These are phyloP conservation scores for Scolopax rusticola DNA, from an alignment of 2,797 vertebrate species.

Conservation along the genomic window DNA sequence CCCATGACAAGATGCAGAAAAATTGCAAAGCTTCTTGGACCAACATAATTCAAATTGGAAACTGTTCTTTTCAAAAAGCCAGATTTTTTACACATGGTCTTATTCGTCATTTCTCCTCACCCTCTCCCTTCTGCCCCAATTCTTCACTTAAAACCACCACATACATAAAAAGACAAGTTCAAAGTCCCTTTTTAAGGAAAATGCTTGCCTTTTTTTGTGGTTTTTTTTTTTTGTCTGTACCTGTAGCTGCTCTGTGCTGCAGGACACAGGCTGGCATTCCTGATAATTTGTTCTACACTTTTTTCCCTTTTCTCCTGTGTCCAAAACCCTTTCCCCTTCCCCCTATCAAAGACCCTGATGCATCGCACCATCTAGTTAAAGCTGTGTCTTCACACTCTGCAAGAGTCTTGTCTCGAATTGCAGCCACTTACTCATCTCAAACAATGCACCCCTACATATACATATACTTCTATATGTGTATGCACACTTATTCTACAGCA, in stretches of 20 bases:
- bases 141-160: slow-evolving; percentile 9
- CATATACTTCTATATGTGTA: not conserved
- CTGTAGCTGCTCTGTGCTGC: not conserved
- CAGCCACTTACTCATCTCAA: not conserved
- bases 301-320: not conserved
- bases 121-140: slow-evolving; percentile 3
- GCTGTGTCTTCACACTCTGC: not conserved
- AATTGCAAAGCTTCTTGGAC: slow-evolving; percentile 73
- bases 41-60: slow-evolving; percentile 71
- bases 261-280: not conserved
- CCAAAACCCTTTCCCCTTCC: not conserved
- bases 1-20: slow-evolving; percentile 79
- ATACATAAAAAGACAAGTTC: slow-evolving; percentile 5
- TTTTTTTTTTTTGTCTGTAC: not conserved
- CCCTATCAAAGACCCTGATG: not conserved
- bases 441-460: not conserved
- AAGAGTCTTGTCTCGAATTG: not conserved
- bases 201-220: not conserved
- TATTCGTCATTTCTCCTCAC: slow-evolving; percentile 30
- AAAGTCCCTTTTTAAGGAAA: slow-evolving; percentile 5
- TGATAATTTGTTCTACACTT: not conserved
- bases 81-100: slow-evolving; percentile 56
- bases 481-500: not conserved
- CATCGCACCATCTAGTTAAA: not conserved
- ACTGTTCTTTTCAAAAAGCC: slow-evolving; percentile 46